Evolutionary conservation across 2,113 vertebrate species (phyloP), one percentile per base, ranked within the genome.

Genomic region (Myanophis thanlyinensis): DNA sequence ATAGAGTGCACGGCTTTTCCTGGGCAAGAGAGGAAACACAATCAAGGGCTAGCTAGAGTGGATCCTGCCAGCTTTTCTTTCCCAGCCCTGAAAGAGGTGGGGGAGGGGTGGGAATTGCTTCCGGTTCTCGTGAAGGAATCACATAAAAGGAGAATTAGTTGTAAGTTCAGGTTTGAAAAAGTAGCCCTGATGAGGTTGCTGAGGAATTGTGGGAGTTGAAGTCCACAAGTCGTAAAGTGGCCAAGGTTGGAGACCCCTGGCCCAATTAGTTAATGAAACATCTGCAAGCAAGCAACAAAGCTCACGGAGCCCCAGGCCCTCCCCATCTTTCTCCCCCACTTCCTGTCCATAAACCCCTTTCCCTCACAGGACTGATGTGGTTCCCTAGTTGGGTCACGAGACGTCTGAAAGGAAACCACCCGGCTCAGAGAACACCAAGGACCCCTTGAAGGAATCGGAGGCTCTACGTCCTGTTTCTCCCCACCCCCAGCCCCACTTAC

Each of bases 1-100:
- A 99, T 99, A 0, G 98, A 99, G 95, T 99, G 98, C 15, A 99
- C 97, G 0, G 97, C 97, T 97, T 98, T 98, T 80, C 98, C 98
- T 99, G 96, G 2, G 10, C 35, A 22, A n/a, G 67, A 73, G 18
- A 6, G 49, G 13, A 52, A 51, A 1, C 1, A 4, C 1, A 35
- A 7, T 52, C 12, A 44, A 11, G 3, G n/a, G n/a, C n/a, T n/a
- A n/a, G n/a, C 59, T 12, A 35, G 20, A 12, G 0, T 2, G 2
- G 12, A 23, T 9, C 15, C 25, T 44, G 0, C 13, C 30, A 2
- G 25, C 11, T 54, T 54, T 13, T 53, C 18, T 5, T 86, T 54
- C 0, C 18, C 10, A 5, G 20, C n/a, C 30, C 22, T 1, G 7
- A 25, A 67, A 8, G 53, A 0, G 12, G 11, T 0, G 1, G 49